Evolutionary conservation across 2,888 invertebrate species (phyloP), one percentile per base, ranked within the genome.

Genomic region (Petrophora chlorosata): DNA sequence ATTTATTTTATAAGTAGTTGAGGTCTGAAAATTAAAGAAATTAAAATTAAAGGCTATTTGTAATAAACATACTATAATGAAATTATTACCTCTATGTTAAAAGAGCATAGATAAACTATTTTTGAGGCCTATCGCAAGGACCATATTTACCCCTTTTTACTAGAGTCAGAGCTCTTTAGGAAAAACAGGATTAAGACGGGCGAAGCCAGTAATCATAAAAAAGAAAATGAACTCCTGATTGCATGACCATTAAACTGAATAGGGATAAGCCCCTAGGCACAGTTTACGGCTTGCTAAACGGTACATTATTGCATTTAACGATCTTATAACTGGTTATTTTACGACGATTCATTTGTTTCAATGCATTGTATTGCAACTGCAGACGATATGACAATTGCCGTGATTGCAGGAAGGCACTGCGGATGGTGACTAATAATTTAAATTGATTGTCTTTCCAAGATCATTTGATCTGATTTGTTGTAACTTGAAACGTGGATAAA

Each of bases 301-400:
- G 57, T 42, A 53, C 58, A 66, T 79, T 79, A 80, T 75, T 62
- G 63, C 60, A 67, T 76, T 85, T 87, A 86, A 88, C 85, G 86
- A 83, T 70, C 70, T 34, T 36, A 54, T 75, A 84, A 85, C 79
- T 60, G 72, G 59, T 62, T 82, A 73, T 79, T 88, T 88, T 87
- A 88, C 80, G 88, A 87, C 55, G 67, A 67, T 89, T 89, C 88
- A 89, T 89, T 88, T 88, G 65, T 89, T 85, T 87, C 85, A 86
- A 86, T 84, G 77, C 73, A 69, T 71, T 65, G 69, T 52, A n/a
- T n/a, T n/a, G n/a, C n/a, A n/a, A n/a, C n/a, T n/a, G n/a, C n/a
- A n/a, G n/a, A n/a, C n/a, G n/a, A n/a, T n/a, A n/a, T 56, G 65
- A 67, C 75, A 71, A 70, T 69, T 70, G 75, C 58, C 53, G 66